Percentiles rank a stretch among this genome's conserved stretches.
These are phyloP conservation scores for Lutjanus argentimaculatus DNA, from an alignment of 2,797 vertebrate genomes.

Conservation along the genomic window DNA sequence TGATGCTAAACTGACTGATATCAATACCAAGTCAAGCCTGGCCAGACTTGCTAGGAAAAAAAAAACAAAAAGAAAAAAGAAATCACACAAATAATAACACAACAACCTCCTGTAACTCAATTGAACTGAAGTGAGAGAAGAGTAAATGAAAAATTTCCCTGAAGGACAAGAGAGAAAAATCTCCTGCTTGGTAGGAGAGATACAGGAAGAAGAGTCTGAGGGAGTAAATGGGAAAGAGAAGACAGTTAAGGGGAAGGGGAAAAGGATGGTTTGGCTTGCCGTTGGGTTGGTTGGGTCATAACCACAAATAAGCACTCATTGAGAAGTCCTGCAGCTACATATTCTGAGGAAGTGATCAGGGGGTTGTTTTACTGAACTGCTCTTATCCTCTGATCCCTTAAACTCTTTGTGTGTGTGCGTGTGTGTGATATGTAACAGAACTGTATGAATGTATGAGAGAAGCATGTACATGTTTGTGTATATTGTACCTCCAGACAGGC, in stretches of 20 bases:
- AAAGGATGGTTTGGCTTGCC: not conserved
- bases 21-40: not conserved
- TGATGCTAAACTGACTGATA: slow-evolving; percentile 6
- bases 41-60: rapidly evolving
- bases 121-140: not conserved
- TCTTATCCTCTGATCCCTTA: not conserved
- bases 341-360: slow-evolving; percentile 18
- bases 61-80: not conserved
- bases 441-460: not conserved
- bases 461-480: not conserved
- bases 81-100: not conserved
- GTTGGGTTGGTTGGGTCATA: not conserved
- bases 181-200: rapidly evolving
- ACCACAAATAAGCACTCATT: not conserved
- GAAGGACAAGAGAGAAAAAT: not conserved
- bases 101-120: slow-evolving; percentile 8
- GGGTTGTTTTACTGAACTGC: not conserved
- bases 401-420: not conserved
- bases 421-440: not conserved
- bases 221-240: not conserved
- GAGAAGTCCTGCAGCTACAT: not conserved
- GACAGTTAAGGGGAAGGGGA: not conserved
- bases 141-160: slow-evolving; percentile 20
- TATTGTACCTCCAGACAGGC: slow-evolving; percentile 93
- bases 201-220: not conserved